phyloP scores from a whole-genome alignment of 2,113 vertebrate genomes.

The Hippolais icterina region DNA sequence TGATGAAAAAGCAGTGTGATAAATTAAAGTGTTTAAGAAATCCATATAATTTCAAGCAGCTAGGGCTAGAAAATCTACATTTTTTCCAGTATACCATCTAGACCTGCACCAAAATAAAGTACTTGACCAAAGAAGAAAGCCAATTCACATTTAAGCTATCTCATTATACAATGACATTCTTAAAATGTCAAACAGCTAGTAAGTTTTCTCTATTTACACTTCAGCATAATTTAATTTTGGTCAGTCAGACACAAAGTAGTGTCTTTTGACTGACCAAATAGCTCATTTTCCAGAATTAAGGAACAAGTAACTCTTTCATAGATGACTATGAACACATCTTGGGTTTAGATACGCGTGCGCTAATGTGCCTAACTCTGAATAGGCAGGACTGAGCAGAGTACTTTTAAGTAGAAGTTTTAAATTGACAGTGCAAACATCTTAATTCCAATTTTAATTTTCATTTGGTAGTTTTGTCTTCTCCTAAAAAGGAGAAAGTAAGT shows the following conservation, averaged over 20 bases:
- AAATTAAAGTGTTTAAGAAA: background rate
- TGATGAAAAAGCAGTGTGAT: background rate
- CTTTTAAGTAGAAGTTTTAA: background rate
- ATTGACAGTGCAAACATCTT: background rate
- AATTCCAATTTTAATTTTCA: background rate
- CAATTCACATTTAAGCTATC: background rate
- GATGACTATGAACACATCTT: background rate
- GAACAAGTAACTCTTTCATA: background rate
- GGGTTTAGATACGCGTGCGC: background rate
- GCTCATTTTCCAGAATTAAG: background rate
- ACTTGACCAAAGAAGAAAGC: background rate
- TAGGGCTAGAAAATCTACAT: background rate
- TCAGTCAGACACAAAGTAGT: background rate
- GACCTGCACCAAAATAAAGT: background rate
- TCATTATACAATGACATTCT: background rate
- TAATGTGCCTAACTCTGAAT: background rate
- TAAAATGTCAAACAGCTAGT: background rate
- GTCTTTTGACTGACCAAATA: background rate
- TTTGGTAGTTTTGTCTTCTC: background rate
- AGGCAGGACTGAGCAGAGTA: background rate
- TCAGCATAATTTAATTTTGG: background rate
- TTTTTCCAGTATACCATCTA: background rate
- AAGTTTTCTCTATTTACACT: background rate
- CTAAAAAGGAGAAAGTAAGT: background rate
- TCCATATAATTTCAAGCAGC: background rate